Conservation (phyloP, 1,140 invertebrate genomes). For the Liolophura sinensis region DNA sequence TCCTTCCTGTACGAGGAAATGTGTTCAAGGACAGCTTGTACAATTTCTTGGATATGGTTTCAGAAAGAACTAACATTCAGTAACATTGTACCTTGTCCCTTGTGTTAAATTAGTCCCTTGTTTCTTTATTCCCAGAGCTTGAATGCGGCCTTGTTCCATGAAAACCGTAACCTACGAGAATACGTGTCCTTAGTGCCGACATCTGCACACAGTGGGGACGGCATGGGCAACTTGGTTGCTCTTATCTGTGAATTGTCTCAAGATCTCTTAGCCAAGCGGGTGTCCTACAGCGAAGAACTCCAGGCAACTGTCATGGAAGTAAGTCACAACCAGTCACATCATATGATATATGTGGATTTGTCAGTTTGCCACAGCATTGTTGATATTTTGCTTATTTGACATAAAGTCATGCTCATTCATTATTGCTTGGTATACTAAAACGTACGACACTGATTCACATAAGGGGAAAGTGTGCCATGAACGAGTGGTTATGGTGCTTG, state of each 20-base stretch:
- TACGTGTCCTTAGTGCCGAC: constrained; percentile 98
- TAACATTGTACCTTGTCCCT: too few species aligned
- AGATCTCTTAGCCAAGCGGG: constrained; percentile 82
- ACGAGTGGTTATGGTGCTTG: too few species aligned
- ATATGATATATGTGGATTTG: background rate
- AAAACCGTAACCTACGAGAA: constrained; percentile 89
- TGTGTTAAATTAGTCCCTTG: too few species aligned
- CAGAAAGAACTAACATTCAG: too few species aligned
- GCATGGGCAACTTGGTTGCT: constrained; percentile 96
- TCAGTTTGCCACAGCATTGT: background rate
- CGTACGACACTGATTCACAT: too few species aligned
- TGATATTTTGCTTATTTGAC: too few species aligned
- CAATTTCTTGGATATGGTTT: too few species aligned
- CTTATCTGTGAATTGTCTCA: constrained; percentile 93
- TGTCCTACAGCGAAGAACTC: constrained; percentile 92
- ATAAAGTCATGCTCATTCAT: too few species aligned
- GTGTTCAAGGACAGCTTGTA: too few species aligned
- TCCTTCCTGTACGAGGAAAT: too few species aligned
- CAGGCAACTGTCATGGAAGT: constrained; percentile 96
- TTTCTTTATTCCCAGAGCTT: constrained; percentile 67
- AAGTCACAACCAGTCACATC: constrained; percentile 7
- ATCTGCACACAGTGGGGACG: constrained; percentile 94
- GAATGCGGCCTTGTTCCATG: constrained; percentile 93
- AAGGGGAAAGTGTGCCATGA: too few species aligned
- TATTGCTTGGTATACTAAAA: too few species aligned